Evolutionary conservation across 2,888 invertebrate species (phyloP), one percentile per base, ranked within the genome.

Genomic region (Campoplex nolae): DNA sequence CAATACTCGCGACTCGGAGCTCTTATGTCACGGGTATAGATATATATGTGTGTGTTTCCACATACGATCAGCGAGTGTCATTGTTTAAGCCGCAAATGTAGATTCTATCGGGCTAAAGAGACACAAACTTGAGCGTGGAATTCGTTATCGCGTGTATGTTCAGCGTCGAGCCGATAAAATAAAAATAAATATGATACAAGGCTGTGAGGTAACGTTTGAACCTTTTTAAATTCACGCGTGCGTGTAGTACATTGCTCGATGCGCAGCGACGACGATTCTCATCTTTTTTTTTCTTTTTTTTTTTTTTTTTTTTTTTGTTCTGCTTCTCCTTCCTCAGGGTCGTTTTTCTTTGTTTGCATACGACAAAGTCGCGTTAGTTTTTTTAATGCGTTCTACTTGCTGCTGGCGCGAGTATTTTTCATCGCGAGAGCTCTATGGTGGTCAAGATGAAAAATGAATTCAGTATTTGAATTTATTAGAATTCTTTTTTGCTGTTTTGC

Each of bases 1-100:
- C 56, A 56, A 58, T 54, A 45, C 51, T 38, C 23, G 23, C 56
- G 58, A 48, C 56, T 23, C 23, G 28, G 32, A 35, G 35, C 71
- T 79, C 82, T 88, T 86, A 81, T 85, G 84, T 84, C 82, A 82
- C 75, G 76, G 74, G 54, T 58, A 13, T 58, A 28, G 4, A 13
- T 23, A 23, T 23, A 23, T 38, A 6, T 6, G 1, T 38, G 38
- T 62, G 51, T 48, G 16, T 16, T 54, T 65, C 65, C 79, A 23
- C 70, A 81, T 51, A 68, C 51, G 65, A 82, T 81, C 56, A 56
- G 51, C 51, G 45, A 70, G 56, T 80, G 76, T 83, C 79, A 83
- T 83, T 86, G 76, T 86, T 76, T 56, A 48, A 86, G 71, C 76
- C 65, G 48, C 56, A n/a, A 65, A 83, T 79, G 75, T 65, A 75